Percentiles rank a stretch among this genome's conserved stretches.
Conservation (phyloP, 2,888 invertebrate species). For the Trissonchulus latispiculum region DNA sequence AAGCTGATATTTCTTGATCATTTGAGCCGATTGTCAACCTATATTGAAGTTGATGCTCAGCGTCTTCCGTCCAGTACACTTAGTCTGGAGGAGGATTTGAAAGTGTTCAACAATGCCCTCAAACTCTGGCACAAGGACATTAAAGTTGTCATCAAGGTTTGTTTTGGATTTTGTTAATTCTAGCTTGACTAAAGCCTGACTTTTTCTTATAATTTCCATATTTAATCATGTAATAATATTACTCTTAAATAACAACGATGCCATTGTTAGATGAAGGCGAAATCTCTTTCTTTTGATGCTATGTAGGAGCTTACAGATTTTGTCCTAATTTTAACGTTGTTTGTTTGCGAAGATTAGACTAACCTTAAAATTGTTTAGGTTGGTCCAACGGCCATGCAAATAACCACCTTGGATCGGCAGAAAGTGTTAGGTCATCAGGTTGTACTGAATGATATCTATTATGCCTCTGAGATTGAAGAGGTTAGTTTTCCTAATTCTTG, state of each 20-base stretch:
- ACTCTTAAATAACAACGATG: too few relatives aligned
- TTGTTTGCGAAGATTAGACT: too few relatives aligned
- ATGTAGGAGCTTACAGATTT: too few relatives aligned
- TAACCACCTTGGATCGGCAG: slow-evolving; percentile 88
- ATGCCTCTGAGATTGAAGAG: slow-evolving; percentile 95
- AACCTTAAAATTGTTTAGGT: too few relatives aligned
- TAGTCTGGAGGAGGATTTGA: slow-evolving; percentile 85
- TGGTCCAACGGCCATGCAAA: slow-evolving; percentile 89
- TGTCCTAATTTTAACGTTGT: too few relatives aligned
- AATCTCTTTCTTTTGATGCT: too few relatives aligned
- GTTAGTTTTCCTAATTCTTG: too few relatives aligned
- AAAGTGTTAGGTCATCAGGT: slow-evolving; percentile 87
- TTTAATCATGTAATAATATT: too few relatives aligned
- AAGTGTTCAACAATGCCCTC: slow-evolving; percentile 85
- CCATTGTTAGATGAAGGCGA: too few relatives aligned
- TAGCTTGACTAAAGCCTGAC: too few relatives aligned
- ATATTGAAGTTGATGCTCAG: slow-evolving; percentile 81
- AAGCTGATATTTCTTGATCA: slow-evolving; percentile 86
- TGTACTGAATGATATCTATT: slow-evolving; percentile 88
- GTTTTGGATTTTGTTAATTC: too few relatives aligned
- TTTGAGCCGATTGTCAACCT: slow-evolving; percentile 71
- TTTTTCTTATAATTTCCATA: too few relatives aligned
- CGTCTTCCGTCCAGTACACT: slow-evolving; percentile 89
- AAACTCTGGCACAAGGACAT: slow-evolving; percentile 94
- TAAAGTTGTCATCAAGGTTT: slow-evolving; percentile 87